Base-by-base conservation (phyloP, 2,888 invertebrate species). In the Dasysyrphus albostriatus region DNA sequence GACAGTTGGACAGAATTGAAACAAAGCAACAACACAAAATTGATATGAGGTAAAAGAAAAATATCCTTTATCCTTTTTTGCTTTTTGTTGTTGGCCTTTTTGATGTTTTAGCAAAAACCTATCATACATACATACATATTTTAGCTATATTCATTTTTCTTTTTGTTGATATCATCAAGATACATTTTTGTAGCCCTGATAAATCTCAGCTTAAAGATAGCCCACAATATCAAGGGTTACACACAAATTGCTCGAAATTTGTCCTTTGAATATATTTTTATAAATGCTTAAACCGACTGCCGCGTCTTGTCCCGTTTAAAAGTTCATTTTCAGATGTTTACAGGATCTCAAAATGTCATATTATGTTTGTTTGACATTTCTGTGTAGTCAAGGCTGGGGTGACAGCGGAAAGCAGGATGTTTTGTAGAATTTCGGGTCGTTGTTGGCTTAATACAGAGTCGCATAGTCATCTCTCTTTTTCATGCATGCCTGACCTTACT, bases 1-100 rank as follows among this genome's bases (percentile, higher is more conserved):
- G 85, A 77, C 85, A 85, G 73, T 61, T 70, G 65, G 79, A 67
- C 83, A 83, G 72, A 76, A 76, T 75, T 69, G 69, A 83, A 83
- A 70, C 69, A 29, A 56, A 75, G 37, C 5, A 58, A 58, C 39
- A 54, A 34, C 24, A 76, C 39, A 63, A 47, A 63, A 47, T 12
- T 44, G 39, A 44, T 65, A 47, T 37, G 42, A 51, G 51, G 14
- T 51, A 14, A 34, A 58, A 69, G 24, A 54, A 78, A 49, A 59
- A 69, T n/a, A 73, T 44, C 47, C 37, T 69, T 67, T 59, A 69
- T 69, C 61, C 67, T 63, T 77, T 69, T 67, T 19, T 56, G 69
- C 69, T 73, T 32, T 73, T 32, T 54, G 3, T 29, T 54, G 32
- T 54, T 54, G 29, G 73, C 12, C 34, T 67, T 67, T 65, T 44